Conservation (phyloP, 2,888 invertebrate genomes). For the Diaprepes abbreviatus region DNA sequence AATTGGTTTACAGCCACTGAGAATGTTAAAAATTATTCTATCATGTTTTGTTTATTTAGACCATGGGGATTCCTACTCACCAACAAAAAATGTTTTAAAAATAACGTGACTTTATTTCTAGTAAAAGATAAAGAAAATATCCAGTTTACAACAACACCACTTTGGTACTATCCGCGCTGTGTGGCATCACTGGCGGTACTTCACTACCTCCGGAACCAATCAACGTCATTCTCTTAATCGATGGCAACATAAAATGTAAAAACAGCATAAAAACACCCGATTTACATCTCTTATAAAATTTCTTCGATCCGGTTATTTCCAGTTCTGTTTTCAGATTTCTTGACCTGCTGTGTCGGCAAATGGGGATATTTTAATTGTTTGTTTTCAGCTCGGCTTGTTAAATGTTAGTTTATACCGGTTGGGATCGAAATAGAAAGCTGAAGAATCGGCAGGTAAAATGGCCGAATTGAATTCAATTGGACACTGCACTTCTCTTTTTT, state of each 20-base stretch:
- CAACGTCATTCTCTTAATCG: constrained; percentile 8
- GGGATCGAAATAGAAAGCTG: constrained; percentile 34
- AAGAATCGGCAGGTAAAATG: neutral
- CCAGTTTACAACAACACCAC: too few species aligned
- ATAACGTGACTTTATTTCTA: too few species aligned
- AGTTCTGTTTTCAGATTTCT: constrained; percentile 42
- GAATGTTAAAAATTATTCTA: too few species aligned
- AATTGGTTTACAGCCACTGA: too few species aligned
- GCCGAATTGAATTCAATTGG: too few species aligned
- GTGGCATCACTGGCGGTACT: constrained; percentile 8
- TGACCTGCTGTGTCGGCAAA: constrained; percentile 40
- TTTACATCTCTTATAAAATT: constrained; percentile 26
- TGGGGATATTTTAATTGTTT: constrained; percentile 22
- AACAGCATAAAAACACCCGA: constrained; percentile 17
- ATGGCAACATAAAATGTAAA: constrained; percentile 25
- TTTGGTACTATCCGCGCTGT: neutral
- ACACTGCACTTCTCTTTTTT: too few species aligned
- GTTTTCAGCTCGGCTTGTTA: constrained; percentile 14
- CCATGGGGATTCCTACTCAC: neutral
- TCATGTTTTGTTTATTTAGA: neutral
- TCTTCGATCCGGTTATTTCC: constrained; percentile 45
- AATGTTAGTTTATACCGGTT: constrained; percentile 31
- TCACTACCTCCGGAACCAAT: neutral
- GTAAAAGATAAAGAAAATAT: too few species aligned
- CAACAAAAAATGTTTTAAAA: neutral